A percentile compares a stretch with the other conserved stretches of the same genome.
These are phyloP conservation scores for Pseudorasbora parva DNA, from an alignment of 2,113 vertebrate species.

Conservation along the genomic window DNA sequence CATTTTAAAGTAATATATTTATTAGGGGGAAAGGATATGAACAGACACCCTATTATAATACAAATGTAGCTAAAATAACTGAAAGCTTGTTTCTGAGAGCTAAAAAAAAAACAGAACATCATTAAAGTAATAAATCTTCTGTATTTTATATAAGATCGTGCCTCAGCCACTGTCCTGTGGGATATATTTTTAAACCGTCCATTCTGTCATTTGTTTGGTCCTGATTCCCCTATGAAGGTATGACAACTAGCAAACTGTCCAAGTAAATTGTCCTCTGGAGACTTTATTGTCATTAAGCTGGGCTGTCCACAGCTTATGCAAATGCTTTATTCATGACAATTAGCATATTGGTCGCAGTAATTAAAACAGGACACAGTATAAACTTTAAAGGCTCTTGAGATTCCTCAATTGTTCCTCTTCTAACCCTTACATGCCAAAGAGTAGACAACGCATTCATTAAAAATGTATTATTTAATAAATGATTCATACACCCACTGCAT, in stretches of 20 bases:
- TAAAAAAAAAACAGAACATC: background rate
- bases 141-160: background rate
- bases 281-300: no score
- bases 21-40: background rate
- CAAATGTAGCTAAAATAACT: background rate
- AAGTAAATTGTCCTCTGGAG: background rate
- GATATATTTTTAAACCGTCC: background rate
- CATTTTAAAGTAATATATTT: background rate
- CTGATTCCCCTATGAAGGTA: background rate
- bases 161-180: background rate
- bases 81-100: background rate
- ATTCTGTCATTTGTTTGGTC: background rate
- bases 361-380: background rate
- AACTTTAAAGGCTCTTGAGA: background rate
- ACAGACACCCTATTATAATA: background rate
- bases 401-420: background rate
- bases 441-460: background rate
- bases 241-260: background rate
- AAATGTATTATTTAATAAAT: background rate
- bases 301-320: background rate
- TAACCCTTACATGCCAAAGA: background rate
- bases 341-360: background rate
- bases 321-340: background rate
- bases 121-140: background rate
- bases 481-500: background rate